Conservation (phyloP, 2,113 vertebrate genomes). For the Oxyruncus cristatus region DNA sequence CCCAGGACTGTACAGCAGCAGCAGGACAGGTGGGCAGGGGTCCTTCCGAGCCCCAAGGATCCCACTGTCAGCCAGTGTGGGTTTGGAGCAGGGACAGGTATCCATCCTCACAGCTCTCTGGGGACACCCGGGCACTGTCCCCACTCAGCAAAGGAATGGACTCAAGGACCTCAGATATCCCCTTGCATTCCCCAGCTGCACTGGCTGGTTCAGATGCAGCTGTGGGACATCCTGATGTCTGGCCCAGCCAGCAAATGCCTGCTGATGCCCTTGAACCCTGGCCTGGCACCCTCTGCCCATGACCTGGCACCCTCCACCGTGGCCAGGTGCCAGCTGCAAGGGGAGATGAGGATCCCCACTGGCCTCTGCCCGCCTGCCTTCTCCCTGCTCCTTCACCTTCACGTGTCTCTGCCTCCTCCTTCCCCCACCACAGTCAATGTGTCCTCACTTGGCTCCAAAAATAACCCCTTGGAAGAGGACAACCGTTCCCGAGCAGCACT, state of each 20-base stretch:
- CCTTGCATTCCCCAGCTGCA: background rate
- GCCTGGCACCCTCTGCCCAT: background rate
- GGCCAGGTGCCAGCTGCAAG: background rate
- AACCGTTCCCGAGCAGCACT: fast-evolving
- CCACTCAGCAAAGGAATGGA: background rate
- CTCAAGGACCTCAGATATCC: background rate
- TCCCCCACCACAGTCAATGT: background rate
- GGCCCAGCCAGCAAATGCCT: background rate
- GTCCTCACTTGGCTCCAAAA: slow-evolving; percentile 16
- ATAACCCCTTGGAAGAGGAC: background rate
- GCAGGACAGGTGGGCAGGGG: background rate
- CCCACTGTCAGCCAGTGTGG: fast-evolving
- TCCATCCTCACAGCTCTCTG: background rate
- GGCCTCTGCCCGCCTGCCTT: background rate
- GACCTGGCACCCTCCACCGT: background rate
- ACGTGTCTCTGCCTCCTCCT: background rate
- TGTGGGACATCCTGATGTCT: background rate
- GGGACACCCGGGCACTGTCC: background rate
- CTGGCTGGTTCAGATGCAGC: background rate
- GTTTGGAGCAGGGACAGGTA: background rate
- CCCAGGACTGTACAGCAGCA: background rate
- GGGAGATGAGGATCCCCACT: background rate
- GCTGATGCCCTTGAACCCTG: too few relatives aligned
- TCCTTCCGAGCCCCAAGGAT: background rate
- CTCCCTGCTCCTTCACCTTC: background rate